Conservation (phyloP, 2,113 vertebrate genomes). For the Cichladusa arquata region DNA sequence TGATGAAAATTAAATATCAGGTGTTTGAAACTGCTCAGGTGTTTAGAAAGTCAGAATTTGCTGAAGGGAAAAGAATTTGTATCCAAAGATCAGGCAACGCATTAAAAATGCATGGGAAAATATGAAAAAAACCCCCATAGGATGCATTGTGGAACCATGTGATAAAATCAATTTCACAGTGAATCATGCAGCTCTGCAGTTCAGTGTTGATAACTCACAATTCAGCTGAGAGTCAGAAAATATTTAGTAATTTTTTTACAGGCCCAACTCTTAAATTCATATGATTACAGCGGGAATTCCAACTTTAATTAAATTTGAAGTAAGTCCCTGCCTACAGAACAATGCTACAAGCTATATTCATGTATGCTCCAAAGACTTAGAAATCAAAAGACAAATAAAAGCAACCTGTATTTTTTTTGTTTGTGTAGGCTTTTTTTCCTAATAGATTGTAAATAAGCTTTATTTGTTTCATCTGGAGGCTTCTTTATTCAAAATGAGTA, state of each 20-base stretch:
- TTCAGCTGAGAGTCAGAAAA: constrained; percentile 27
- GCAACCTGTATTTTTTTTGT: constrained; percentile 4
- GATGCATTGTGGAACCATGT: constrained; percentile 7
- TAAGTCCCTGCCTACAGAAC: background rate
- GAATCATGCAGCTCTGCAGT: constrained; percentile 14
- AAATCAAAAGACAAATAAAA: constrained; percentile 51
- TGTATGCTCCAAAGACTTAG: constrained; percentile 30
- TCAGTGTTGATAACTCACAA: constrained; percentile 17
- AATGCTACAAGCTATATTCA: background rate
- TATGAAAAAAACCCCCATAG: background rate
- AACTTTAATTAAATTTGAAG: constrained; percentile 48
- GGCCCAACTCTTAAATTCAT: constrained; percentile 26
- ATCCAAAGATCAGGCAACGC: background rate
- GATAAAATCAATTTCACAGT: constrained; percentile 50
- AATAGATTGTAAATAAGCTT: constrained; percentile 51
- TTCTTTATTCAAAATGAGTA: constrained; percentile 35
- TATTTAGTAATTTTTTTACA: constrained; percentile 4
- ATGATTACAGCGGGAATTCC: constrained; percentile 23
- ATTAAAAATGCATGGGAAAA: constrained; percentile 47
- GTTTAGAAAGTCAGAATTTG: constrained; percentile 25
- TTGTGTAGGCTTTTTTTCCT: constrained; percentile 17
- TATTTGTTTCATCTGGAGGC: constrained; percentile 13
- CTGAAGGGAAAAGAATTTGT: constrained; percentile 27
- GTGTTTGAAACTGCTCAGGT: constrained; percentile 5
- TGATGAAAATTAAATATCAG: background rate